These are phyloP conservation scores for Grallaria varia DNA, from an alignment of 2,113 vertebrate species.

Conservation along the genomic window DNA sequence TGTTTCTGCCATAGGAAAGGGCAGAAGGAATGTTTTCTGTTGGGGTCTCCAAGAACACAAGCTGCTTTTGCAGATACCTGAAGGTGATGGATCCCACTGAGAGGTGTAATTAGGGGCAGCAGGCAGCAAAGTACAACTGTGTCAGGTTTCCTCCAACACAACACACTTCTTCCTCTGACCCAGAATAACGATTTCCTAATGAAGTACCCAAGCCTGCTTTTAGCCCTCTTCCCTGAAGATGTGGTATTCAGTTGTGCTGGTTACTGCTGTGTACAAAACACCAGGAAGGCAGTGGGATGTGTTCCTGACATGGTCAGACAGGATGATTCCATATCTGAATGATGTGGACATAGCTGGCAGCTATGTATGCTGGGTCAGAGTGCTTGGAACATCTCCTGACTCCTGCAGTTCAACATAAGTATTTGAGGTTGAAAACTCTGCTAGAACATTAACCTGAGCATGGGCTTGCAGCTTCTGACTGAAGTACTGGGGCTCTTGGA, in stretches of 20 bases:
- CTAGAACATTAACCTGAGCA: not conserved
- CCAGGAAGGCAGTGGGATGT: not conserved
- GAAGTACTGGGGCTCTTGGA: not conserved
- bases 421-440: not conserved
- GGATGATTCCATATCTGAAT: not conserved
- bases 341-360: not conserved
- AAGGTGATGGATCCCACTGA: slow-evolving; percentile 20
- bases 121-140: not conserved
- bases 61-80: slow-evolving; percentile 1
- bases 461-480: not conserved
- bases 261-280: not conserved
- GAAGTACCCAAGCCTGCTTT: not conserved
- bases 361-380: not conserved
- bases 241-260: not conserved
- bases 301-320: not conserved
- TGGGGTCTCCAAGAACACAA: not conserved
- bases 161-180: not conserved
- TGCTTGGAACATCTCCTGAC: not conserved
- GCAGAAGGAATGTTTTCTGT: not conserved
- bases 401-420: not conserved
- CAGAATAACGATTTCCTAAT: slow-evolving; percentile 17
- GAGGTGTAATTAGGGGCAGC: not conserved
- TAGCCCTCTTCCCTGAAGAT: not conserved
- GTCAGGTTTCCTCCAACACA: not conserved
- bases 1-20: not conserved